Conservation (phyloP, 2,888 invertebrate genomes). For the Bombylius major region DNA sequence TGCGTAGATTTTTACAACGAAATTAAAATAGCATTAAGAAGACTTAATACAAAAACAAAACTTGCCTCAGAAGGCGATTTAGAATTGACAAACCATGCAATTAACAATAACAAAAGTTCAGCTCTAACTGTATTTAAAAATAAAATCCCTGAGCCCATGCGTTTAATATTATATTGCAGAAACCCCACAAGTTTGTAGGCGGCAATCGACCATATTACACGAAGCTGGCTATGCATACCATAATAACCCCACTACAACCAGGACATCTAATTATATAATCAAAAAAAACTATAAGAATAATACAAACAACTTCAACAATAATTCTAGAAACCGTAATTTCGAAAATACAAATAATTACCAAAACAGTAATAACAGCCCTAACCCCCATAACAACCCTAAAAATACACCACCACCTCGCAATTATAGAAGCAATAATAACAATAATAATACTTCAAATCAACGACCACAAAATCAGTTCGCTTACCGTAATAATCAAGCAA, state of each 20-base stretch:
- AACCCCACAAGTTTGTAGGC: neutral
- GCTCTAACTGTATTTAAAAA: neutral
- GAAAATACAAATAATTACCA: neutral
- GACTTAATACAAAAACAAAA: neutral
- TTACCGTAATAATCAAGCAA: no score
- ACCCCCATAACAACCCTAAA: neutral
- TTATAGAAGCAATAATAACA: no score
- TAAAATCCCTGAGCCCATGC: neutral
- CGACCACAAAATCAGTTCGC: no score
- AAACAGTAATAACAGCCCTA: neutral
- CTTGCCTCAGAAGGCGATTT: neutral
- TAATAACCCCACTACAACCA: neutral
- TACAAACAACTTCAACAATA: neutral
- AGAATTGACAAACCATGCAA: neutral
- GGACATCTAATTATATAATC: neutral
- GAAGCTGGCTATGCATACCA: neutral
- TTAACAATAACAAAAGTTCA: neutral
- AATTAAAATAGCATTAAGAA: neutral
- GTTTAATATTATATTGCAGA: neutral
- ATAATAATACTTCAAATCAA: no score
- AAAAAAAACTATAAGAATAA: neutral
- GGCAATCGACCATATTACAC: neutral
- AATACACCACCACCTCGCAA: neutral
- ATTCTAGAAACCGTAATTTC: neutral
- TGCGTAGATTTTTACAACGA: conserved; percentile 4